Evolutionary conservation across 2,888 invertebrate genomes (phyloP), one percentile per base, ranked within the genome.

Genomic region (Stenchaetothrips biformis): DNA sequence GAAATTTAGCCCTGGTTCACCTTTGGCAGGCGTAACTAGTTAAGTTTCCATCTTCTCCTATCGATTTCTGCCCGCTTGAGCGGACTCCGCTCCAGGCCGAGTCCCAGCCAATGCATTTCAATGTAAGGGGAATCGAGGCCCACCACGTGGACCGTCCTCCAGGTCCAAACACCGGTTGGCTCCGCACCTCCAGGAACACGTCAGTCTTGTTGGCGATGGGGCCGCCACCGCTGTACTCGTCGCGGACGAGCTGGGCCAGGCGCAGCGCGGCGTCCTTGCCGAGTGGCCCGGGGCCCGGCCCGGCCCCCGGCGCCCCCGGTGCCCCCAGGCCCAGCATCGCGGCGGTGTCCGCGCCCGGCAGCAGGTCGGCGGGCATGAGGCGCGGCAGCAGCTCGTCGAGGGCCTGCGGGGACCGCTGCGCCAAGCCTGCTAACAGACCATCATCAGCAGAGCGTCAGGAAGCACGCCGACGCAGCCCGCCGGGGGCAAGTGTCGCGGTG

Each of bases 161-260:
- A n/a, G 37, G 37, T 4, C 37, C 37, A 37, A 37, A 1, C 2
- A 37, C 37, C 4, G 37, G 37, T 37, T 37, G 37, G 37, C 37
- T 37, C 25, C 25, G 21, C 25, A 74, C 67, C 67, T 74, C 67
- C 21, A 74, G 21, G 25, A 74, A 74, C 21, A 25, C 25, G 67
- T 74, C 67, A 8, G 67, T 74, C 8, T 74, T 74, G 67, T 74
- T 74, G 21, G 25, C 67, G 21, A 74, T 74, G 21, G 67, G 21
- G 7, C 25, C 67, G 21, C 67, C 67, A 25, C 21, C 25, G 67
- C 21, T 25, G 67, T 74, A 74, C 67, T 74, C 67, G 25, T 74
- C 67, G 21, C 67, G 7, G 67, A 74, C 67, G 25, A 74, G 67
- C 67, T 74, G 67, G 11, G 67, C 67, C 25, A 74, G 67, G 67